Evolutionary conservation across 2,888 invertebrate species (phyloP), one percentile per base, ranked within the genome.

Genomic region (Ommatoiulus sabulosus): DNA sequence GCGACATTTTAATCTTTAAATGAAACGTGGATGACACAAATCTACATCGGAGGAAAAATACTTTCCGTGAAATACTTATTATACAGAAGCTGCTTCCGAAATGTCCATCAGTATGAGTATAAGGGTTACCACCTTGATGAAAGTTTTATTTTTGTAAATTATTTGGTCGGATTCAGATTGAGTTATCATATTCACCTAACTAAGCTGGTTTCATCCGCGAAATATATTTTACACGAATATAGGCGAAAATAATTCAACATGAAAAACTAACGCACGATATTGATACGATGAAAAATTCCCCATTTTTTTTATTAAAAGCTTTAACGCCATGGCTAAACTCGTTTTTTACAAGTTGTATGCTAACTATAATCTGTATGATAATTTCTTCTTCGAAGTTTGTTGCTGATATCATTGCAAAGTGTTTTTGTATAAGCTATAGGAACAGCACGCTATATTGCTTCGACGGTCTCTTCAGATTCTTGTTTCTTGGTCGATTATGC

Each of bases 391-490:
- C n/a, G n/a, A 63, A 63, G 63, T 63, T 63, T 6, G n/a, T 63
- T 63, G n/a, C 12, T 2, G n/a, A n/a, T n/a, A 63, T 63, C n/a
- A 63, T 63, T n/a, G 63, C 63, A n/a, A 63, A 63, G 63, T 63
- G 63, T 63, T 63, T 46, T 63, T 63, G 63, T 63, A 63, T 63
- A 63, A n/a, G 63, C 3, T 46, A 46, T 63, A 63, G 63, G n/a
- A n/a, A n/a, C n/a, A n/a, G 63, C 63, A 63, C 63, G 63, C 63
- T 6, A 20, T 72, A 24, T 72, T 72, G 72, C 72, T 72, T 72
- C 10, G 8, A 72, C 24, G 63, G 24, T 72, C 24, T 72, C 8
- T 72, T 72, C 24, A 72, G 72, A 24, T 72, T 20, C 24, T 72
- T n/a, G 24, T 72, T 72, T 72, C 72, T 72, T 7, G 24, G 20